These are phyloP conservation scores for Leptodactylus fuscus DNA, from an alignment of 2,113 vertebrate genomes.

Conservation along the genomic window DNA sequence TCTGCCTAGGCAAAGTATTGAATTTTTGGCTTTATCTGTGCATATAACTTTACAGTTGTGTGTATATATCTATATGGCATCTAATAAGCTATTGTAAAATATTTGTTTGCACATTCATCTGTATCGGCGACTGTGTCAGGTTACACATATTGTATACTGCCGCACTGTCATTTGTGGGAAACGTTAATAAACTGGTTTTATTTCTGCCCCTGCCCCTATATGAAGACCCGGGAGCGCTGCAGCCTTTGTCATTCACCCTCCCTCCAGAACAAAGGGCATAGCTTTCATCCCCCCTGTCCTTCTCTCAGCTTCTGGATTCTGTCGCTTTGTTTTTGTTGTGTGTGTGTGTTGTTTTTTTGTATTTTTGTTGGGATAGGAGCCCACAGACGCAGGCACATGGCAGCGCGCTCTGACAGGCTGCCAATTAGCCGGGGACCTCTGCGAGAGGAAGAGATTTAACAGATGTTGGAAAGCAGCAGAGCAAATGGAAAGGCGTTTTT, in stretches of 20 bases:
- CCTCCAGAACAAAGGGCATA: background rate
- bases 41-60: no score
- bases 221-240: background rate
- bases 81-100: no score
- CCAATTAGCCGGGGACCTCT: conserved; percentile 18
- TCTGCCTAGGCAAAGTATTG: no score
- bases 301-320: conserved; percentile 42
- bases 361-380: conserved; percentile 12
- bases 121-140: no score
- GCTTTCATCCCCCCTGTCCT: background rate
- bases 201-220: background rate
- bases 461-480: conserved; percentile 45
- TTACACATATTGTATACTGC: no score
- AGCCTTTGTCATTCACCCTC: conserved; percentile 18
- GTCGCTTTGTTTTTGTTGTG: conserved; percentile 30
- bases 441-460: conserved; percentile 37
- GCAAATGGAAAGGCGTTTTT: conserved; percentile 36
- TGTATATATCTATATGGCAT: no score
- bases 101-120: no score
- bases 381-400: conserved; percentile 18
- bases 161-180: no score
- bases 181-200: background rate
- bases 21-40: no score
- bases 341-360: conserved; percentile 13
- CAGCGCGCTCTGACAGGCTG: conserved; percentile 17